A percentile compares a stretch with the other conserved stretches of the same genome.
Evolutionary conservation across 2,888 invertebrate species (phyloP).

Genomic region (Taphrorychus bicolor): DNA sequence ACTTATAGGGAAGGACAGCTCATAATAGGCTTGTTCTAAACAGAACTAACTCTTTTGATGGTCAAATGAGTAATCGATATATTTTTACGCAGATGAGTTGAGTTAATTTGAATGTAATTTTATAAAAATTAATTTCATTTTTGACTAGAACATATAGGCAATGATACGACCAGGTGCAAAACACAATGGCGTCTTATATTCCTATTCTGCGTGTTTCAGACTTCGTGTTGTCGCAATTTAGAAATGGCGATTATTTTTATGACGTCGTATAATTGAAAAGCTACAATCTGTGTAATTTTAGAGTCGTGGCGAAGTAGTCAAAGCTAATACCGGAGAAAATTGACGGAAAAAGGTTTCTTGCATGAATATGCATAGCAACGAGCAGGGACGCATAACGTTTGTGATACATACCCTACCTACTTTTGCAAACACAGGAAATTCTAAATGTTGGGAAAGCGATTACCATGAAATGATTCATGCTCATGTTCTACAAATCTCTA

Average conservation of each 20-base stretch:
- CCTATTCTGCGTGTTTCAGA: background rate
- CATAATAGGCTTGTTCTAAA: background rate
- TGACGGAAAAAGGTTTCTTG: background rate
- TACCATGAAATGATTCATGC: too few species aligned
- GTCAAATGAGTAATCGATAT: background rate
- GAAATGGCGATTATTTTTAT: background rate
- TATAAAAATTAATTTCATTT: too few species aligned
- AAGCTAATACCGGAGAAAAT: background rate
- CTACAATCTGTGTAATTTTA: slow-evolving; percentile 2
- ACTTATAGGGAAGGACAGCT: background rate
- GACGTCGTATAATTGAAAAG: background rate
- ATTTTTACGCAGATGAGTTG: background rate
- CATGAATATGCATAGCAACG: slow-evolving; percentile 7
- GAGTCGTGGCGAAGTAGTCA: background rate
- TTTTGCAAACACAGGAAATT: background rate
- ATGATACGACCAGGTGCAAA: too few species aligned
- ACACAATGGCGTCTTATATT: background rate
- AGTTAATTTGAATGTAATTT: too few species aligned
- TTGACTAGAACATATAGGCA: too few species aligned
- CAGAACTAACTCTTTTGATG: background rate
- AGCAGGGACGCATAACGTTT: background rate
- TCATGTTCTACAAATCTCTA: too few species aligned
- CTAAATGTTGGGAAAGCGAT: too few species aligned
- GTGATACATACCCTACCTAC: too few species aligned
- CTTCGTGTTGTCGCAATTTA: background rate